Evolutionary conservation across 2,888 invertebrate genomes (phyloP).

Genomic region (Zele albiditarsus): DNA sequence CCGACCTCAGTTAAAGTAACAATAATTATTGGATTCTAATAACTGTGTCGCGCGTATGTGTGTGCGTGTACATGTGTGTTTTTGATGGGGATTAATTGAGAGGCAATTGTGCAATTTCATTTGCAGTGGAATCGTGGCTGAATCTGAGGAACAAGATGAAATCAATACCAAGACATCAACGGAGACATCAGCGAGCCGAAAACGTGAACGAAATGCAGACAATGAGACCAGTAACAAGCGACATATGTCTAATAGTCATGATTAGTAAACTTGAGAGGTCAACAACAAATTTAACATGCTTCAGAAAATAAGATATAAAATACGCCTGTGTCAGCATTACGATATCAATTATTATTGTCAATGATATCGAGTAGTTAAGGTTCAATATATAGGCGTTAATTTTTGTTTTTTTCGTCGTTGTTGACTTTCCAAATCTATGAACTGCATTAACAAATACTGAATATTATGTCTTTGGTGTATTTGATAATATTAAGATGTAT

Average conservation of each 20-base stretch:
- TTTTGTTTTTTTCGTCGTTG: conserved; percentile 1
- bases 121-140: conserved; percentile 1
- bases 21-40: background rate
- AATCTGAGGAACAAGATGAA: conserved; percentile 18
- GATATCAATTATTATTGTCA: conserved; percentile 19
- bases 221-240: conserved; percentile 61
- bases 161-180: conserved; percentile 39
- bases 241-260: conserved; percentile 58
- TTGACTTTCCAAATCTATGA: background rate
- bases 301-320: conserved; percentile 15
- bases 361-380: conserved; percentile 11
- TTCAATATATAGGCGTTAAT: background rate
- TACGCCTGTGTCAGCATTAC: background rate
- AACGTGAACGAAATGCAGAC: conserved; percentile 64
- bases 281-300: conserved; percentile 28
- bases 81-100: background rate
- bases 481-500: background rate
- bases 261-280: conserved; percentile 49
- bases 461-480: conserved; percentile 12
- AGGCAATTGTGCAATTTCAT: background rate
- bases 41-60: background rate
- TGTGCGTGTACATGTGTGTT: background rate
- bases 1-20: background rate
- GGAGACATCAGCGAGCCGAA: conserved; percentile 54
- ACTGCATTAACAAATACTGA: conserved; percentile 6